Conservation (phyloP, 2,797 vertebrate genomes). For the Gobio occitaniae region DNA sequence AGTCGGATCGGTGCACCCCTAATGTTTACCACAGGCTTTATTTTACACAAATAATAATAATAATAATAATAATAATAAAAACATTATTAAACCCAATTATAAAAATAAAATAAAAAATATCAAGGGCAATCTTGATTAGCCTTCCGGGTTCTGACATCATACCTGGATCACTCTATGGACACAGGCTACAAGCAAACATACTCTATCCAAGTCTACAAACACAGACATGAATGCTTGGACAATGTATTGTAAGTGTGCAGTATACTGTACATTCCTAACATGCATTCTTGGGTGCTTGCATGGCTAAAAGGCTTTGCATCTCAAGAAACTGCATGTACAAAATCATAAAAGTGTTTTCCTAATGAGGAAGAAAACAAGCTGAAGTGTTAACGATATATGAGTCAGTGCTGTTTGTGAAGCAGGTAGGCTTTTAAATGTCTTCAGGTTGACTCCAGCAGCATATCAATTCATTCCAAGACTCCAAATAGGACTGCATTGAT, state of each 20-base stretch:
- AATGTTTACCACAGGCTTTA: no score
- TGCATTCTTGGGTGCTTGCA: background rate
- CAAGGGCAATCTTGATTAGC: no score
- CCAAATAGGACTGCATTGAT: background rate
- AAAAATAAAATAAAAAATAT: no score
- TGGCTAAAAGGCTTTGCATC: background rate
- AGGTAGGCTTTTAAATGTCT: background rate
- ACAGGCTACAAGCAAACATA: background rate
- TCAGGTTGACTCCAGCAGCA: background rate
- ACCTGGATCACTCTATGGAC: no score
- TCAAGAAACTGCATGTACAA: background rate
- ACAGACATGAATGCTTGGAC: background rate
- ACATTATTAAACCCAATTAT: no score
- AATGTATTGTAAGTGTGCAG: background rate
- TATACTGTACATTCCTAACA: background rate
- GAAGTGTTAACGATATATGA: background rate
- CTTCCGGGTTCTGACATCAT: no score
- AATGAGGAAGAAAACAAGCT: background rate
- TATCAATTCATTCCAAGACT: background rate
- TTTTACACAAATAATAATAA: no score
- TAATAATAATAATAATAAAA: no score
- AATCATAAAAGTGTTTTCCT: background rate
- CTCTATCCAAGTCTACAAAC: background rate
- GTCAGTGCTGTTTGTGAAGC: background rate
- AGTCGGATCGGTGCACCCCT: no score